A percentile compares a stretch with the other conserved stretches of the same genome.
Evolutionary conservation across 2,797 vertebrate genomes (phyloP).

Genomic region (Propithecus deckenii): DNA sequence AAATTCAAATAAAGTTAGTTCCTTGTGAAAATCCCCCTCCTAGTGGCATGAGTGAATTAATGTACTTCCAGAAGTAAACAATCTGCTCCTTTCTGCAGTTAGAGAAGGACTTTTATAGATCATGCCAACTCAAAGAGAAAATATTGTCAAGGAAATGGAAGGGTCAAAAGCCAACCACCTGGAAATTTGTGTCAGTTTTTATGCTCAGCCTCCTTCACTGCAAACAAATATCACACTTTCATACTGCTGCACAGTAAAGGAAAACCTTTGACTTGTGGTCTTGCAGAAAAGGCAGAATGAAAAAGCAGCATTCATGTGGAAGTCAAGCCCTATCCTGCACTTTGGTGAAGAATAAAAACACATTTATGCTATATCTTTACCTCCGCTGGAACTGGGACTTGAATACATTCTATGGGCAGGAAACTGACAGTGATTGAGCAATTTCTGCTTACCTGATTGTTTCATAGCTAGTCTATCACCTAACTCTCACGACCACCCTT

Average conservation of each 20-base stretch:
- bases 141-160: neutral
- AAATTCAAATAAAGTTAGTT: conserved; percentile 11
- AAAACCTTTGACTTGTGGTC: conserved; percentile 6
- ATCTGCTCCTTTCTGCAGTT: neutral
- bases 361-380: neutral
- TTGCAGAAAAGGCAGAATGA: neutral
- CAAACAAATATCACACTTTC: conserved; percentile 58
- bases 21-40: conserved; percentile 33
- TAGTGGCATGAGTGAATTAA: neutral
- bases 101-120: neutral
- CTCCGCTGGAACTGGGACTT: neutral
- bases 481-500: neutral
- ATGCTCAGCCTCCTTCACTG: neutral
- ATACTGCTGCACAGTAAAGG: neutral
- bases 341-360: conserved; percentile 1
- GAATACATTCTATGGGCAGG: neutral
- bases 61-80: conserved; percentile 34
- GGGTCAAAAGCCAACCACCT: conserved; percentile 48
- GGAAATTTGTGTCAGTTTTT: conserved; percentile 52
- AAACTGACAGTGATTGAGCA: neutral
- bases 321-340: neutral
- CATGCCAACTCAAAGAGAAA: conserved; percentile 30
- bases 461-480: neutral
- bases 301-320: conserved; percentile 3
- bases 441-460: neutral